Evolutionary conservation across 1,140 invertebrate species (phyloP).

Genomic region (Drosophila yakuba): DNA sequence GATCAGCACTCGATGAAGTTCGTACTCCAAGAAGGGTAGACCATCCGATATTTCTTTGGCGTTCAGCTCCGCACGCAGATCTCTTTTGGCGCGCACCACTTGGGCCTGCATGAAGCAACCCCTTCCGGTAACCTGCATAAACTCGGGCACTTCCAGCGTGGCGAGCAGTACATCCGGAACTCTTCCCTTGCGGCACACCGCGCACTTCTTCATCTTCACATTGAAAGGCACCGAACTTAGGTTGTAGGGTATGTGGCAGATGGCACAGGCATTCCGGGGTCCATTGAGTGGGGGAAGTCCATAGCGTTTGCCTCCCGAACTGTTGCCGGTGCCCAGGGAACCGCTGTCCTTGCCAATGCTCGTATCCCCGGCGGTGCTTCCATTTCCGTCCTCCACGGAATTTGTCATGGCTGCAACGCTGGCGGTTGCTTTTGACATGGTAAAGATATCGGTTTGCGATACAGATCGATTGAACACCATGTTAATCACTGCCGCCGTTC

Average conservation of each 20-base stretch:
- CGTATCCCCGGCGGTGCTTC: conserved; percentile 45
- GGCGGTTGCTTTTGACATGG: conserved; percentile 59
- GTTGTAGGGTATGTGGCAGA: conserved; percentile 94
- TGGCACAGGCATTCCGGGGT: conserved; percentile 78
- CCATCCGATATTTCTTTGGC: conserved; percentile 97
- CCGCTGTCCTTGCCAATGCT: conserved; percentile 56
- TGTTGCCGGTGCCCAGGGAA: conserved; percentile 52
- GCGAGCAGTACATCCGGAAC: conserved; percentile 96
- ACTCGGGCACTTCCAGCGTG: conserved; percentile 93
- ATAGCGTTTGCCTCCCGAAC: conserved; percentile 60
- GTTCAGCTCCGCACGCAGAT: conserved; percentile 93
- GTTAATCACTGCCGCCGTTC: conserved; percentile 95
- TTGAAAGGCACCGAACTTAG: conserved; percentile 89
- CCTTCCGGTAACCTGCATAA: conserved; percentile 89
- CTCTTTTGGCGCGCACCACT: conserved; percentile 92
- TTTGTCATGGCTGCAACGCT: conserved; percentile 60
- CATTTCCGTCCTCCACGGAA: conserved; percentile 72
- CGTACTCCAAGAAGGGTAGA: conserved; percentile 97
- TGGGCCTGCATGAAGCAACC: conserved; percentile 92
- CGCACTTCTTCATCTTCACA: conserved; percentile 87
- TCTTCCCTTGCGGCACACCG: conserved; percentile 90
- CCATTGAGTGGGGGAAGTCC: conserved; percentile 51
- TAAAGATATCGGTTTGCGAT: conserved; percentile 74
- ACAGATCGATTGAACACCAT: conserved; percentile 85
- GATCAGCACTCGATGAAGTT: conserved; percentile 95